Evolutionary conservation across 2,797 vertebrate species (phyloP).

Genomic region (Cryptoblepharus egeriae): DNA sequence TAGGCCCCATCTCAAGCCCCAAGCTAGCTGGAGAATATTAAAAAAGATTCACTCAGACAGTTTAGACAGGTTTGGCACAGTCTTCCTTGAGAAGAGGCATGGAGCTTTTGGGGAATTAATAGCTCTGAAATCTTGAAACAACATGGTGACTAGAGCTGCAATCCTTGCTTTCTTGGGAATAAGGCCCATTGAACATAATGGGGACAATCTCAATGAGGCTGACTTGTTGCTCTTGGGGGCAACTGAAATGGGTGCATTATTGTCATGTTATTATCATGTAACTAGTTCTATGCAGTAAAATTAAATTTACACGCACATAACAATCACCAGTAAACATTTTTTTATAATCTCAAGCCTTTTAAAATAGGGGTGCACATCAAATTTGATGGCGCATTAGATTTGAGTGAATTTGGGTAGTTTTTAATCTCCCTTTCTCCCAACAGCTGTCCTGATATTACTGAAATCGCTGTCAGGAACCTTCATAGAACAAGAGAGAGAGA

Average conservation of each 20-base stretch:
- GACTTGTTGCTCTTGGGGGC: slow-evolving; percentile 4
- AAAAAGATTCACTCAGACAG: not conserved
- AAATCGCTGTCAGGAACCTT: slow-evolving; percentile 54
- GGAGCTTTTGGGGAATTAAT: rapidly evolving
- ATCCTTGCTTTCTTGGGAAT: no score
- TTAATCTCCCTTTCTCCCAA: no score
- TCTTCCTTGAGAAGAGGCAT: not conserved
- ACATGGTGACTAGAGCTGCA: no score
- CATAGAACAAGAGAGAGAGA: slow-evolving; percentile 35
- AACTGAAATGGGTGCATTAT: not conserved
- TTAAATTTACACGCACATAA: no score
- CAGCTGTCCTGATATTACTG: slow-evolving; percentile 63
- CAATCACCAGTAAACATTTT: no score
- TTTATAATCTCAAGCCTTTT: no score
- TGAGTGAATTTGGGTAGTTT: no score
- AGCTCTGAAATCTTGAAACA: not conserved
- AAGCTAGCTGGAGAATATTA: not conserved
- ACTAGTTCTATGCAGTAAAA: no score
- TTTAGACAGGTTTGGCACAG: not conserved
- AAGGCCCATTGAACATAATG: no score
- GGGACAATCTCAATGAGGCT: not conserved
- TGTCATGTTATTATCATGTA: no score
- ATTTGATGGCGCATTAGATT: no score
- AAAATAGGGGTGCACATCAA: no score
- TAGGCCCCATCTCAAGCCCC: slow-evolving; percentile 49